These are phyloP conservation scores for Glaucopsyche alexis DNA, from an alignment of 2,888 invertebrate species.

Conservation along the genomic window DNA sequence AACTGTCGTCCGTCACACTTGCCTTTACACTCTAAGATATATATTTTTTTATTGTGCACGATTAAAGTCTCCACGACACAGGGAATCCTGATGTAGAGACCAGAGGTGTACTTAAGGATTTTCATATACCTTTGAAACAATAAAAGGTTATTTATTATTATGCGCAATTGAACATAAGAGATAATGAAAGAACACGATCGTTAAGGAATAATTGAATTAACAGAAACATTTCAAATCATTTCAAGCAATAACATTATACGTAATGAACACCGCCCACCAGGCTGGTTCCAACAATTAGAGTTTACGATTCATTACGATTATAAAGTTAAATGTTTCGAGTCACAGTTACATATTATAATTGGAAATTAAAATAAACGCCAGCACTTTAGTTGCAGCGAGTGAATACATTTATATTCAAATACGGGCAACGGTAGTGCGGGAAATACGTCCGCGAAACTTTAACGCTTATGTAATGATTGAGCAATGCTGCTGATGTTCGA, in stretches of 20 bases:
- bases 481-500: not conserved
- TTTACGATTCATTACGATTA: constrained; percentile 21
- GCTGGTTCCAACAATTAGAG: constrained; percentile 11
- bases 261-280: constrained; percentile 9
- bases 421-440: not conserved
- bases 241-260: not conserved
- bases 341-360: constrained; percentile 23
- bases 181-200: not conserved
- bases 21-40: too few relatives aligned
- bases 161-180: too few relatives aligned
- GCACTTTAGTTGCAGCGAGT: not conserved
- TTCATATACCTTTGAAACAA: too few relatives aligned
- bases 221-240: not conserved
- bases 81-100: too few relatives aligned
- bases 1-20: too few relatives aligned
- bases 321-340: constrained; percentile 25
- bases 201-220: not conserved
- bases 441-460: not conserved
- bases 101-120: too few relatives aligned
- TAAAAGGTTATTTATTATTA: too few relatives aligned
- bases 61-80: too few relatives aligned
- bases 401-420: not conserved
- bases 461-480: not conserved
- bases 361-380: constrained; percentile 16
- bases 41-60: too few relatives aligned